phyloP scores from a whole-genome alignment of 30 jellyfish, hydroid and myxozoan species.

The Clytia hemisphaerica region DNA sequence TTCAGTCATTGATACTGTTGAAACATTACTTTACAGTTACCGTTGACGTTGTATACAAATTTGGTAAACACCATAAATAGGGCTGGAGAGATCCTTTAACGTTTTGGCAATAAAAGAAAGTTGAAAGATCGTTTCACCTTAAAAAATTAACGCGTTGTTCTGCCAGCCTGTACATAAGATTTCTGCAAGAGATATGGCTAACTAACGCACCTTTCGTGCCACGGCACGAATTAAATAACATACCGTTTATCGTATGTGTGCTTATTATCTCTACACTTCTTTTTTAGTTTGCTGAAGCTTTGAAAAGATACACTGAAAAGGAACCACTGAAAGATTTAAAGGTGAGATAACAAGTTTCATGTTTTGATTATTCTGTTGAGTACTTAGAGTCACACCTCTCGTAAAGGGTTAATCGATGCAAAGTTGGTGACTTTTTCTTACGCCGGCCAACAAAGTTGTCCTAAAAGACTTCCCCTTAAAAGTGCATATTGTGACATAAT shows the following conservation, averaged over 20 bases:
- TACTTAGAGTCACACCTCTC: neutral
- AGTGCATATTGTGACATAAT: too few species aligned
- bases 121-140: too few species aligned
- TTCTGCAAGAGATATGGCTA: too few species aligned
- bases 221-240: too few species aligned
- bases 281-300: conserved; percentile 69
- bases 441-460: neutral
- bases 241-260: too few species aligned
- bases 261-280: too few species aligned
- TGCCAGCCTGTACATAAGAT: too few species aligned
- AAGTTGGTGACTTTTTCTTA: neutral
- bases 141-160: too few species aligned
- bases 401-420: neutral
- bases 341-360: conserved; percentile 21
- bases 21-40: too few species aligned
- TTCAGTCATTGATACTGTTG: too few species aligned
- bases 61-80: neutral
- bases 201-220: too few species aligned
- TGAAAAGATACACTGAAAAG: conserved; percentile 42
- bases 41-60: neutral
- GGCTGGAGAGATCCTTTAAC: too few species aligned
- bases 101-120: conserved; percentile 25
- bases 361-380: neutral
- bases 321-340: conserved; percentile 52
- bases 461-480: neutral